phyloP scores from a whole-genome alignment of 1,140 invertebrate species.

The Drosophila bocki region DNA sequence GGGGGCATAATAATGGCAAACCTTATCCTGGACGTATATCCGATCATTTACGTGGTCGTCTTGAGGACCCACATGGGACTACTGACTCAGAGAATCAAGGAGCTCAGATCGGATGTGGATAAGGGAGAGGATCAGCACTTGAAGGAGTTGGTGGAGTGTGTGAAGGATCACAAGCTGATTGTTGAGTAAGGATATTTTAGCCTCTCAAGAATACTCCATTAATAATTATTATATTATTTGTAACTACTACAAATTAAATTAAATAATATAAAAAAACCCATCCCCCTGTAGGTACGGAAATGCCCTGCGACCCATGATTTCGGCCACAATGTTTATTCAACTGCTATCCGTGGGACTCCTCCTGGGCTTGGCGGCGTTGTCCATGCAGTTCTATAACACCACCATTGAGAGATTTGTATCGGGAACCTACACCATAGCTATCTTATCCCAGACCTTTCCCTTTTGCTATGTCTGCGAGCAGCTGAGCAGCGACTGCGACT shows the following conservation, averaged over 20 bases:
- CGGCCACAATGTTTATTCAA: slow-evolving; percentile 42
- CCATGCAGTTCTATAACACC: slow-evolving; percentile 33
- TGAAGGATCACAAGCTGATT: slow-evolving; percentile 40
- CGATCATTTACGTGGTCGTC: slow-evolving; percentile 22
- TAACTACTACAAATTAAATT: background rate
- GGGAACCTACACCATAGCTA: slow-evolving; percentile 12
- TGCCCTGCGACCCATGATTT: slow-evolving; percentile 34
- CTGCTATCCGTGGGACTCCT: slow-evolving; percentile 26
- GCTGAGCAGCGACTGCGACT: slow-evolving; percentile 12
- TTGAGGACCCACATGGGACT: slow-evolving; percentile 27
- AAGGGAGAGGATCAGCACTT: slow-evolving; percentile 31
- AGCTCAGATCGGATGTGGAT: slow-evolving; percentile 11
- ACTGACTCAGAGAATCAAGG: background rate
- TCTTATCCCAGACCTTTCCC: slow-evolving; percentile 36
- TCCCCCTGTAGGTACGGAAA: slow-evolving; percentile 22
- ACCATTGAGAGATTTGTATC: slow-evolving; percentile 15
- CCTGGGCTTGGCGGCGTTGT: slow-evolving; percentile 29
- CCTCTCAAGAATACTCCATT: too few species aligned
- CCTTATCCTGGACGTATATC: slow-evolving; percentile 29
- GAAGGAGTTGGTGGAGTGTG: slow-evolving; percentile 27
- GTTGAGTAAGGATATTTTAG: slow-evolving; percentile 12
- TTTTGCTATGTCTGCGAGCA: slow-evolving; percentile 43
- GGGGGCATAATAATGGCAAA: slow-evolving; percentile 4
- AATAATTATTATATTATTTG: background rate
- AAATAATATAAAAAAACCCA: background rate